These are phyloP conservation scores for Drosophila repletoides DNA, from an alignment of 1,140 invertebrate genomes.

Conservation along the genomic window DNA sequence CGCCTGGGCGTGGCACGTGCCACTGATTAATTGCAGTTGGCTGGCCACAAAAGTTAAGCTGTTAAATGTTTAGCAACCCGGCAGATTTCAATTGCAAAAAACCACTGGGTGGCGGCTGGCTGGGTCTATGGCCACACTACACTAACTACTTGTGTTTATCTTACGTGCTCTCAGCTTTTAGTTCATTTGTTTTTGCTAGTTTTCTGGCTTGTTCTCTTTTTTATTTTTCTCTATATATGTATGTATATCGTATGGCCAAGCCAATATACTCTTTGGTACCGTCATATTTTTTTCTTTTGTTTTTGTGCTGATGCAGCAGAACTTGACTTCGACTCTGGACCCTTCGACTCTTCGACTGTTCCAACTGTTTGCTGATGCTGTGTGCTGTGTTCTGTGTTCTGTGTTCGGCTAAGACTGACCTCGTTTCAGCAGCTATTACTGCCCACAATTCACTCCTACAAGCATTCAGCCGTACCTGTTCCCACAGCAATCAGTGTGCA, in stretches of 20 bases:
- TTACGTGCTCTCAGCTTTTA: constrained; percentile 66
- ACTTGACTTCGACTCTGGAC: not conserved
- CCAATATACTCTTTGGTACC: not conserved
- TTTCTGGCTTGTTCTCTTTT: constrained; percentile 50
- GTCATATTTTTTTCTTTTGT: constrained; percentile 6
- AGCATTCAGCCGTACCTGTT: not conserved
- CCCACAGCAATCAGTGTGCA: constrained; percentile 35
- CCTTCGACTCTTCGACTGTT: constrained; percentile 8
- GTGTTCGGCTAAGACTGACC: constrained; percentile 22
- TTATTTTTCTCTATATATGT: too few relatives aligned
- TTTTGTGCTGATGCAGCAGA: constrained; percentile 28
- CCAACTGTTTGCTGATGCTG: constrained; percentile 21
- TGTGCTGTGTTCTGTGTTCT: too few relatives aligned
- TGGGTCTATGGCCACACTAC: too few relatives aligned
- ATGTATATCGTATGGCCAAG: constrained; percentile 34
- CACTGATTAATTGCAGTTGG: constrained; percentile 72
- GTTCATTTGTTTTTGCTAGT: constrained; percentile 62
- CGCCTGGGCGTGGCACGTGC: constrained; percentile 58
- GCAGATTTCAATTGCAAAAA: constrained; percentile 21
- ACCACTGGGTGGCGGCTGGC: not conserved
- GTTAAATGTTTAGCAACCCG: constrained; percentile 39
- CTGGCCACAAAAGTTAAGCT: constrained; percentile 32
- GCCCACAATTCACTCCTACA: not conserved
- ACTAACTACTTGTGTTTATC: constrained; percentile 52
- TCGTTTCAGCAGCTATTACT: constrained; percentile 19